These are phyloP conservation scores for Lysandra bellargus DNA, from an alignment of 2,888 invertebrate genomes.

Conservation along the genomic window DNA sequence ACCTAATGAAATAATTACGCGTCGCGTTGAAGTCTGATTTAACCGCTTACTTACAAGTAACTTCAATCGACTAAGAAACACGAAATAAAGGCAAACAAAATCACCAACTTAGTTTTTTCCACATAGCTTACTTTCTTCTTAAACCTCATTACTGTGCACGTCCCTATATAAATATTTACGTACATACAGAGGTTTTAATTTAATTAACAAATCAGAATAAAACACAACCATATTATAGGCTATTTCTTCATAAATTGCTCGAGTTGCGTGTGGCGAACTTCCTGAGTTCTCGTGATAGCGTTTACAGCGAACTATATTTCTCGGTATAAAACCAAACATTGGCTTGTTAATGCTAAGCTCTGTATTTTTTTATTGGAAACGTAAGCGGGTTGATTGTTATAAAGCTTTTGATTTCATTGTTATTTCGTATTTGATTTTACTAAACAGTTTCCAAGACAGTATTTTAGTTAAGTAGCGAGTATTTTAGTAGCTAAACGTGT, in stretches of 20 bases:
- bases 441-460: not conserved
- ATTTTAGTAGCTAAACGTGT: too few relatives aligned
- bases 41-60: too few relatives aligned
- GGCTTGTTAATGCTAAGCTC: not conserved
- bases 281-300: conserved; percentile 2
- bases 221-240: not conserved
- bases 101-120: too few relatives aligned
- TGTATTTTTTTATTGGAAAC: not conserved
- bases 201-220: not conserved
- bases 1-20: too few relatives aligned
- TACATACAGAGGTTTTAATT: not conserved
- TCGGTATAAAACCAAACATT: conserved; percentile 1
- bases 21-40: too few relatives aligned
- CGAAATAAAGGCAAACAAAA: too few relatives aligned
- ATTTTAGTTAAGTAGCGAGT: too few relatives aligned
- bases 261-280: not conserved
- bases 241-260: not conserved
- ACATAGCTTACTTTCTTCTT: too few relatives aligned
- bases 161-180: not conserved
- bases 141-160: not conserved
- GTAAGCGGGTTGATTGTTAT: not conserved
- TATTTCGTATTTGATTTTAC: not conserved
- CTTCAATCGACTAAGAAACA: too few relatives aligned
- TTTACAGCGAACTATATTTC: conserved; percentile 5
- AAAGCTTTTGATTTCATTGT: not conserved